phyloP scores from a whole-genome alignment of 2,797 vertebrate species.

The Anableps anableps region DNA sequence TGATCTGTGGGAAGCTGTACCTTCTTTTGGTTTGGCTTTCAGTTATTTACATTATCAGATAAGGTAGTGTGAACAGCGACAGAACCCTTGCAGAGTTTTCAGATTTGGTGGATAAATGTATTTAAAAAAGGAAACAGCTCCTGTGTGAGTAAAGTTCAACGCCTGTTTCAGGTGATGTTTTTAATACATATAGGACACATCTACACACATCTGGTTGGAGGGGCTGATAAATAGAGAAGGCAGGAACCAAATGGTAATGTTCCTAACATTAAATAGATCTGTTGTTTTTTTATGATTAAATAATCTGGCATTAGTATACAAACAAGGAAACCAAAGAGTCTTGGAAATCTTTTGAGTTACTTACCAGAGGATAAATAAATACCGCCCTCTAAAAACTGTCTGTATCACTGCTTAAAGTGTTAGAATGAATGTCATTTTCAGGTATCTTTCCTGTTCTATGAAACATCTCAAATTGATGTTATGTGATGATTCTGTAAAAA shows the following conservation, averaged over 20 bases:
- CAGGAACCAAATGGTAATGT: not conserved
- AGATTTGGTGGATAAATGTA: not conserved
- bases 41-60: not conserved
- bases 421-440: not conserved
- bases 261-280: not conserved
- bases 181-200: not conserved
- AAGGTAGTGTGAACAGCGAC: not conserved
- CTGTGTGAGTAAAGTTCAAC: not conserved
- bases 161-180: not conserved
- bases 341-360: not conserved
- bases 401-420: not conserved
- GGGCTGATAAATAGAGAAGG: not conserved
- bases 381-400: not conserved
- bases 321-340: not conserved
- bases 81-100: not conserved
- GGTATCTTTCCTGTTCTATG: not conserved
- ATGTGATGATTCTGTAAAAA: not conserved
- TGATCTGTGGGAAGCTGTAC: not conserved
- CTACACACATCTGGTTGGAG: not conserved
- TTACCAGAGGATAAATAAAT: not conserved
- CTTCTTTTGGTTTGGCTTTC: not conserved
- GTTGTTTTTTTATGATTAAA: not conserved
- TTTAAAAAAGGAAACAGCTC: not conserved
- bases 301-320: not conserved
- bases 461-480: not conserved